Evolutionary conservation across 2,888 invertebrate genomes (phyloP).

Genomic region (Trissolcus japonicus): DNA sequence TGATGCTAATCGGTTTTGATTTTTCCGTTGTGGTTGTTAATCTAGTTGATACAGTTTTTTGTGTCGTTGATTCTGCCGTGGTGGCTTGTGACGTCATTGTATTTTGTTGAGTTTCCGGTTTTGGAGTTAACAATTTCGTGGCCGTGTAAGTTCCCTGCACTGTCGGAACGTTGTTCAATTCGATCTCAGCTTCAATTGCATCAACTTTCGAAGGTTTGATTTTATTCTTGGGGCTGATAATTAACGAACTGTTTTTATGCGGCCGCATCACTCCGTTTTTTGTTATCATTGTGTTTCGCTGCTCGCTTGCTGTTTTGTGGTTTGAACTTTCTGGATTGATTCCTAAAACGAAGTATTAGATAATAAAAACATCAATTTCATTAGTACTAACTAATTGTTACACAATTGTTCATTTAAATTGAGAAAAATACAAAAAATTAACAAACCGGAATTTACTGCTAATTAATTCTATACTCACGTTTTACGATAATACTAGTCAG

Average conservation of each 20-base stretch:
- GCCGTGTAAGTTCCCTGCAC: conserved; percentile 73
- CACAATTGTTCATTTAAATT: neutral
- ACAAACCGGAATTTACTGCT: too few relatives aligned
- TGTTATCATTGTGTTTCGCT: conserved; percentile 73
- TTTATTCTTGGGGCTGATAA: conserved; percentile 66
- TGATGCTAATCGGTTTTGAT: conserved; percentile 3
- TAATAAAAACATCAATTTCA: neutral
- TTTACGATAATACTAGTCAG: conserved; percentile 84
- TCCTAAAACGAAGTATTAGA: conserved; percentile 59
- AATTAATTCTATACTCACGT: conserved; percentile 78
- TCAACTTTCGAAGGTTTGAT: conserved; percentile 64
- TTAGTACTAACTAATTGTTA: neutral
- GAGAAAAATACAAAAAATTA: conserved; percentile 4
- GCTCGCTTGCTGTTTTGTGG: conserved; percentile 64
- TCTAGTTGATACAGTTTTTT: conserved; percentile 49
- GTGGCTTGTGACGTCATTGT: neutral
- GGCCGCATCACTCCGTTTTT: conserved; percentile 72
- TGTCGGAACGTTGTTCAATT: conserved; percentile 72
- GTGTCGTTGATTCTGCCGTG: neutral
- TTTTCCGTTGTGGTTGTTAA: conserved; percentile 21
- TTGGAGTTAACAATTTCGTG: conserved; percentile 61
- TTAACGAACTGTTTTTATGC: conserved; percentile 67
- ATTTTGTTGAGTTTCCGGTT: conserved; percentile 27
- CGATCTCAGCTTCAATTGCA: conserved; percentile 68
- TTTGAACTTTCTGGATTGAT: conserved; percentile 63